Evolutionary conservation across 2,113 vertebrate genomes (phyloP).

Genomic region (Micromys minutus): DNA sequence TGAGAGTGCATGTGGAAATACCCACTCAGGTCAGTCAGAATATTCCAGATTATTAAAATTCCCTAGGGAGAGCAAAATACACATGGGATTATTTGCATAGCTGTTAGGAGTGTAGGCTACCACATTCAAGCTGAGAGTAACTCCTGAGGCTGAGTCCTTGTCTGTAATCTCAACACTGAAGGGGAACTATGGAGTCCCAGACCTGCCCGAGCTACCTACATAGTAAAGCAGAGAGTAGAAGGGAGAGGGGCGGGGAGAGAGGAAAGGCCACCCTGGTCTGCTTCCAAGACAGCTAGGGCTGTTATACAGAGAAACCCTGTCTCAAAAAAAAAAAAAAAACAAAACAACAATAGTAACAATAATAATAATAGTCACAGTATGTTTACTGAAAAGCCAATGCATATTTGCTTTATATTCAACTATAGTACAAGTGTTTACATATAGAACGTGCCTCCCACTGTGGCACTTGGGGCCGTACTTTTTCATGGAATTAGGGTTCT

Average conservation of each 20-base stretch:
- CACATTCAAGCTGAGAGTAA: background rate
- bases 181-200: background rate
- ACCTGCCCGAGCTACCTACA: background rate
- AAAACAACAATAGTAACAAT: background rate
- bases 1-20: slow-evolving; percentile 91
- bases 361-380: background rate
- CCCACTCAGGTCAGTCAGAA: slow-evolving; percentile 92
- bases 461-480: background rate
- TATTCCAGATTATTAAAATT: slow-evolving; percentile 94
- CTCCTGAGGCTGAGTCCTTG: too few relatives aligned
- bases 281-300: background rate
- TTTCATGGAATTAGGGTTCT: background rate
- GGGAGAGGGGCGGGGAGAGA: too few relatives aligned
- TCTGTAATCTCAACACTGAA: background rate
- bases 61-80: slow-evolving; percentile 82
- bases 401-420: background rate
- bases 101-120: background rate
- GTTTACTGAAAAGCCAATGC: background rate
- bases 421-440: background rate
- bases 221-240: background rate
- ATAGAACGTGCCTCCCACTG: background rate
- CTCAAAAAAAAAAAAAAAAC: background rate
- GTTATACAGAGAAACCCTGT: background rate
- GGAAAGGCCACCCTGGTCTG: background rate
- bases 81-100: background rate